Evolutionary conservation across 2,888 invertebrate genomes (phyloP).

Genomic region (Diplolepis rosae): DNA sequence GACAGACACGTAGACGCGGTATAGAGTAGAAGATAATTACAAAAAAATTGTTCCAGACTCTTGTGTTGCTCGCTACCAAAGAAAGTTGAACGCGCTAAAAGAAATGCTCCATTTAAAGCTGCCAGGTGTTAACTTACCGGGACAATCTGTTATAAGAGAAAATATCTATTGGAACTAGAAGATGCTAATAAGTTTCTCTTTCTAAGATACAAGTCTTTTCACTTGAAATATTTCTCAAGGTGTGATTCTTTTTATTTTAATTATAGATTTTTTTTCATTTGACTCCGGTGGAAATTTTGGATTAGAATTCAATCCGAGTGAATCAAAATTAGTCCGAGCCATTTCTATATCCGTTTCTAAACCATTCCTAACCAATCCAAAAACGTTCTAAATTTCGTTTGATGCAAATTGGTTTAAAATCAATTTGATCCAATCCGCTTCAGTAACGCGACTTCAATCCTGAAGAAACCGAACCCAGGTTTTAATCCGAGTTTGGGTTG

Average conservation of each 20-base stretch:
- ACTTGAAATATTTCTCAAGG: not conserved
- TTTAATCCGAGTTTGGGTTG: no score
- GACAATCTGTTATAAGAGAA: not conserved
- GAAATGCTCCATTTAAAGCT: not conserved
- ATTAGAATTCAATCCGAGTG: no score
- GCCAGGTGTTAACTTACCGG: not conserved
- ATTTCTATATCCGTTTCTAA: no score
- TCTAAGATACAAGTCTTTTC: conserved; percentile 9
- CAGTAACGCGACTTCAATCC: no score
- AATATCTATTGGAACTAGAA: conserved; percentile 2
- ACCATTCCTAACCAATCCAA: no score
- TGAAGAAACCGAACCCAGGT: no score
- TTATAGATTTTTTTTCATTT: no score
- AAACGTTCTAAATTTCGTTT: no score
- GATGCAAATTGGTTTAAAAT: no score
- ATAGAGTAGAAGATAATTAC: conserved; percentile 22
- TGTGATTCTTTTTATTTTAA: no score
- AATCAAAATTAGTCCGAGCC: not conserved
- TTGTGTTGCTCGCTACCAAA: not conserved
- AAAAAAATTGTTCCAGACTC: not conserved
- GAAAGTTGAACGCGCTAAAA: conserved; percentile 26
- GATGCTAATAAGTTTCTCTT: conserved; percentile 21
- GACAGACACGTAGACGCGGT: conserved; percentile 1
- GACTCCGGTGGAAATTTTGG: no score
- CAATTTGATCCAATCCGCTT: no score